Evolutionary conservation across 1,140 invertebrate genomes (phyloP), one percentile per base, ranked within the genome.

Genomic region (Leptestheria dahalacensis): DNA sequence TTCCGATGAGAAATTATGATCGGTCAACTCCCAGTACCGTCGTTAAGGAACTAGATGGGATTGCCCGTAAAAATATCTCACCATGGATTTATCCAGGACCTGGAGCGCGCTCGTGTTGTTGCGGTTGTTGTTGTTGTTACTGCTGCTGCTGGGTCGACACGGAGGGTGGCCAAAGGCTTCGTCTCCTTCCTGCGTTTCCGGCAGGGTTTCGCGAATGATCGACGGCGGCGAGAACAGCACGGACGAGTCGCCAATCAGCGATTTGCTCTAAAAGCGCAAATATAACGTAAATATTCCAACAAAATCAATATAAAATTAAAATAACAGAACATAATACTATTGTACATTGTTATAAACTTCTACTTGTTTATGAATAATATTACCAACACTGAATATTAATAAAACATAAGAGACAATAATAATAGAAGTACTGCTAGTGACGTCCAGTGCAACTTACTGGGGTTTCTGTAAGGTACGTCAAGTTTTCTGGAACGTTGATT

Each of bases 161-260:
- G 69, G 66, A 58, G 70, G 66, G 64, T 70, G 69, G 64, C 69
- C 72, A 63, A 67, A 63, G 61, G 69, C 66, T 62, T 66, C 63
- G 68, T 63, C 60, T 69, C 70, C 65, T 70, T 72, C 64, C 68
- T 70, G 65, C 67, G 72, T 64, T 25, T 73, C 72, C 12, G 69
- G 66, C 20, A 76, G 72, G 64, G 73, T 72, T 47, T 81, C 79
- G 61, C 79, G 72, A 15, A 82, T 76, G 66, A 91, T 87, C 3
- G 86, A 88, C 11, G 87, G 84, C 1, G 90, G 87, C 1, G 88
- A 91, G 67, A 92, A 91, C 61, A 89, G 71, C 12, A 86, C 80
- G 6, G 86, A 88, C 26, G 82, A 81, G 65, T 88, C 83, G 18
- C 82, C 81, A 12, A 78, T 80, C 68, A 92, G 71, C 51, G 85